Base-by-base conservation (phyloP, 1,140 invertebrate species). In the Lycorma delicatula region DNA sequence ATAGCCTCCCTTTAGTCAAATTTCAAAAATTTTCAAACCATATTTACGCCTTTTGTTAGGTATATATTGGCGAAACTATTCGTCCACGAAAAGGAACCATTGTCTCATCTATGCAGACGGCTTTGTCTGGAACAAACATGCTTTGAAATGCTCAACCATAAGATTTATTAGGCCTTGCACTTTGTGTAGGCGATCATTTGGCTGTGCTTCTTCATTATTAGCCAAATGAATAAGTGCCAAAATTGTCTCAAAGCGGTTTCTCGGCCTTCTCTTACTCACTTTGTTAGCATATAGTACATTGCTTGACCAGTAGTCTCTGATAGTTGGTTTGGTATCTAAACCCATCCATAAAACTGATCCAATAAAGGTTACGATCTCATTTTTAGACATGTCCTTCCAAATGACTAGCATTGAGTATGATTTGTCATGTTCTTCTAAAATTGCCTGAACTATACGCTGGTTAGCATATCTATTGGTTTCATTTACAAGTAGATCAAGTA, bases 51-150 rank as follows among this genome's bases (percentile, higher is more conserved):
- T 34, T n/a, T 34, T 34, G 31, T 34, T 67, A 71, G 68, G 64
- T 26, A 70, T 71, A 54, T 72, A 74, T 55, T 72, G 68, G 28
- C 60, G 66, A 29, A 71, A 65, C n/a, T 16, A 71, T 48, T 16
- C 67, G 38, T 7, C 69, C 68, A 62, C 66, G 59, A 49, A 69
- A 71, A 9, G 61, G 58, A 2, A 70, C 50, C 6, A 72, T 65
- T 22, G 58, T 62, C 63, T 72, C 71, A 58, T 74, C 70, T 16
- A 72, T 63, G 13, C 64, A 64, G 13, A 71, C 38, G 52, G 63
- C 54, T 57, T 67, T 38, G 2, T 56, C 58, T 20, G 58, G 58
- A 5, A 54, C 55, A 34, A 52, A 26, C 16, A 22, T 26, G 27
- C 53, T 53, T 47, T 27, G 44, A 41, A 23, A 54, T 38, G 52